Conservation (phyloP, 2,888 invertebrate genomes). For the Leptinotarsa rubiginosa region DNA sequence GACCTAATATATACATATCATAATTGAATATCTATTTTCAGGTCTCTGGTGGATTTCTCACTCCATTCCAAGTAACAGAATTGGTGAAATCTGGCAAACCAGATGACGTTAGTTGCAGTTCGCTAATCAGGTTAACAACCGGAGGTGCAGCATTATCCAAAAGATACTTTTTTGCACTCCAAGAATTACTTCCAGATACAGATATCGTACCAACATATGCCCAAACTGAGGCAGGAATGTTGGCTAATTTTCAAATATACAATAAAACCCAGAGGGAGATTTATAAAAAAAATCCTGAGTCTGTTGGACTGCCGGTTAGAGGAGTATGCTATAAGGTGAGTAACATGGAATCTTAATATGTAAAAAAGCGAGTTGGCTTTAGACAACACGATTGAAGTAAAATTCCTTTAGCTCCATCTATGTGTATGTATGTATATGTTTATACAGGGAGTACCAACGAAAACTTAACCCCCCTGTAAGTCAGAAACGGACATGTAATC, state of each 20-base stretch:
- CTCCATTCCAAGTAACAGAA: constrained; percentile 53
- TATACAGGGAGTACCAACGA: too few species aligned
- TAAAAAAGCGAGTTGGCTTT: too few species aligned
- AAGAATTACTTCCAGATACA: constrained; percentile 58
- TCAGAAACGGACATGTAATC: too few species aligned
- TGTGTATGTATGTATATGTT: too few species aligned
- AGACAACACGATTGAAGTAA: too few species aligned
- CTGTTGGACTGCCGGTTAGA: constrained; percentile 51
- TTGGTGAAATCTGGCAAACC: constrained; percentile 56
- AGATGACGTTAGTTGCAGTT: constrained; percentile 53
- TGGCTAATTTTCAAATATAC: constrained; percentile 51
- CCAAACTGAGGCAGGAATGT: constrained; percentile 58
- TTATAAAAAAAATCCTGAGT: constrained; percentile 51
- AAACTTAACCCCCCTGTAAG: too few species aligned
- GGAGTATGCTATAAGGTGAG: constrained; percentile 57
- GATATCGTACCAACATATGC: constrained; percentile 56
- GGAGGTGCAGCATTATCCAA: constrained; percentile 56
- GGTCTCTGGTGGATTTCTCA: constrained; percentile 51
- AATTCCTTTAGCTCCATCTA: too few species aligned
- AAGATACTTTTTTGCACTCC: constrained; percentile 49
- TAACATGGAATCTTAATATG: not conserved
- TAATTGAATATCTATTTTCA: constrained; percentile 33
- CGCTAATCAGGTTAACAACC: constrained; percentile 52
- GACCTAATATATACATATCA: too few species aligned
- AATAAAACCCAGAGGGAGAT: constrained; percentile 51